These are phyloP conservation scores for Catharus minimus DNA, from an alignment of 2,113 vertebrate species.

Conservation along the genomic window DNA sequence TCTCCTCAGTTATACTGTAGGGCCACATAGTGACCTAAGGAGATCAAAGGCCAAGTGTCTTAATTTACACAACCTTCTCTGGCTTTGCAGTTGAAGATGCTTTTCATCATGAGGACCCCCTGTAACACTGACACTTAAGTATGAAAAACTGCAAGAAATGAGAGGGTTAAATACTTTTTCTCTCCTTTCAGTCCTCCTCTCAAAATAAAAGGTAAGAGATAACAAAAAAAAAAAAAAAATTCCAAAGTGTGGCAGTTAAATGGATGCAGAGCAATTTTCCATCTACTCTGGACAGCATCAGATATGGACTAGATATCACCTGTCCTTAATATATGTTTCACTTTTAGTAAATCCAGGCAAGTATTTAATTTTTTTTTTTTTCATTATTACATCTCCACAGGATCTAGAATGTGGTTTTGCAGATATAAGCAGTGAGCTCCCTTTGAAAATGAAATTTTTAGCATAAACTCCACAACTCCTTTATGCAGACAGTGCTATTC, in stretches of 20 bases:
- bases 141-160: not conserved
- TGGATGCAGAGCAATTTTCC: not conserved
- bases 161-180: not conserved
- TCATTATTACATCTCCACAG: not conserved
- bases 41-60: not conserved
- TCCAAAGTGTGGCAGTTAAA: not conserved
- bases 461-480: not conserved
- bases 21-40: not conserved
- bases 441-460: not conserved
- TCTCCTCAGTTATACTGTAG: not conserved
- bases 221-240: not conserved
- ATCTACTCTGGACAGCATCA: not conserved
- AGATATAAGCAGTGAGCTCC: not conserved
- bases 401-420: not conserved
- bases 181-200: not conserved
- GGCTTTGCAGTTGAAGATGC: not conserved
- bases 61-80: not conserved
- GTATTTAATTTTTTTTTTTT: not conserved
- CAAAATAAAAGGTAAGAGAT: not conserved
- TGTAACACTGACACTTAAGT: not conserved
- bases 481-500: not conserved
- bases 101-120: not conserved
- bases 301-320: not conserved
- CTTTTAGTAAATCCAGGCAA: not conserved
- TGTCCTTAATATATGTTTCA: not conserved